These are phyloP conservation scores for Halictus quadricinctus DNA, from an alignment of 2,888 invertebrate genomes.

Conservation along the genomic window DNA sequence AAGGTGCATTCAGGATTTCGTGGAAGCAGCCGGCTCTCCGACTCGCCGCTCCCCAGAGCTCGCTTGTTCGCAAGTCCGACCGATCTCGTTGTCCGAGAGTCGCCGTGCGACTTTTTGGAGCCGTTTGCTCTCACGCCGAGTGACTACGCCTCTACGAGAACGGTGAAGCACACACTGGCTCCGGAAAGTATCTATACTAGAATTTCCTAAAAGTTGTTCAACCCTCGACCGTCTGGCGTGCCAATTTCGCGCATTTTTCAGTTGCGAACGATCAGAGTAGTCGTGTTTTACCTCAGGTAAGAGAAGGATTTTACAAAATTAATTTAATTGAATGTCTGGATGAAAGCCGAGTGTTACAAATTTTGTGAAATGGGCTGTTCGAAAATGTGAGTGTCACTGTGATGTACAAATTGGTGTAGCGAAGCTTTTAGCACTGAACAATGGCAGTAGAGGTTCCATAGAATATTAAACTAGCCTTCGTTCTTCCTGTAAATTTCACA, in stretches of 20 bases:
- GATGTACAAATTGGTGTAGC: too few relatives aligned
- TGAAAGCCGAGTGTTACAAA: too few relatives aligned
- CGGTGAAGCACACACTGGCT: neutral
- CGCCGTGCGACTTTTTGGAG: conserved; percentile 82
- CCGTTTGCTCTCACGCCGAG: conserved; percentile 81
- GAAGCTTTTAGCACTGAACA: too few relatives aligned
- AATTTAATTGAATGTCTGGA: neutral
- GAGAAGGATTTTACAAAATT: neutral
- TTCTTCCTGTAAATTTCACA: too few relatives aligned
- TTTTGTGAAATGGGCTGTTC: neutral
- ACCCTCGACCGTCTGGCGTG: too few relatives aligned
- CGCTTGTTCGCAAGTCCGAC: conserved; percentile 39
- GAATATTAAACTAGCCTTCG: too few relatives aligned
- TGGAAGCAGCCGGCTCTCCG: conserved; percentile 35
- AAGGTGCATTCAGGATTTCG: conserved; percentile 54
- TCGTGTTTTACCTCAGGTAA: neutral
- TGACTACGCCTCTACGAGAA: conserved; percentile 64
- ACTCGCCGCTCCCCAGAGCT: conserved; percentile 6
- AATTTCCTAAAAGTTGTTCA: neutral
- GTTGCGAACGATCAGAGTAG: neutral
- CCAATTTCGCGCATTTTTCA: neutral
- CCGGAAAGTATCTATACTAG: neutral
- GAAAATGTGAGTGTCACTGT: neutral
- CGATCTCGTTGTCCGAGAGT: conserved; percentile 73
- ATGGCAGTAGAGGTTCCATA: too few relatives aligned